These are phyloP conservation scores for Isichthys henryi DNA, from an alignment of 2,113 vertebrate genomes.

Conservation along the genomic window DNA sequence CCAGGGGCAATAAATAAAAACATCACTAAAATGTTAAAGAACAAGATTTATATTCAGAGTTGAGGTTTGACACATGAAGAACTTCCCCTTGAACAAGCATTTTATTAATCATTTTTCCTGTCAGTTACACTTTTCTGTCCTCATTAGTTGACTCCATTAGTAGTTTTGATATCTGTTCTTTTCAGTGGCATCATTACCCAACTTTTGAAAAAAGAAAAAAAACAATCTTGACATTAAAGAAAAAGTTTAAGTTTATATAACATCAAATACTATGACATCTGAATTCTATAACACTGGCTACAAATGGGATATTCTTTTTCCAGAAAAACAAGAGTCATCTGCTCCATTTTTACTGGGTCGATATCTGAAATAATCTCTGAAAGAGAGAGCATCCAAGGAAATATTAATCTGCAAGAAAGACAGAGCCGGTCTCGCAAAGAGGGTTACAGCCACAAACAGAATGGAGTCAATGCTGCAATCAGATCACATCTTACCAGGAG, in stretches of 20 bases:
- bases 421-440: neutral
- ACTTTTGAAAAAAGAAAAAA: neutral
- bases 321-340: neutral
- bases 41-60: neutral
- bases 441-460: neutral
- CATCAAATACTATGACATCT: neutral
- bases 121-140: neutral
- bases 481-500: neutral
- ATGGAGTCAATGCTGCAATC: neutral
- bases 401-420: neutral
- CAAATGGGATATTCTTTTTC: neutral
- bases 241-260: neutral
- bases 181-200: neutral
- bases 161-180: neutral
- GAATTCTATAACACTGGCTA: neutral
- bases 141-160: neutral
- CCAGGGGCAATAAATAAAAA: neutral
- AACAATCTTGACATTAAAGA: neutral
- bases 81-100: neutral
- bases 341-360: neutral
- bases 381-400: neutral
- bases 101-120: neutral
- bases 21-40: neutral
- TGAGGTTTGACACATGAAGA: neutral
- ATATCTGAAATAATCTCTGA: neutral